Base-by-base conservation (phyloP, 2,113 vertebrate species). In the Eurypyga helias region DNA sequence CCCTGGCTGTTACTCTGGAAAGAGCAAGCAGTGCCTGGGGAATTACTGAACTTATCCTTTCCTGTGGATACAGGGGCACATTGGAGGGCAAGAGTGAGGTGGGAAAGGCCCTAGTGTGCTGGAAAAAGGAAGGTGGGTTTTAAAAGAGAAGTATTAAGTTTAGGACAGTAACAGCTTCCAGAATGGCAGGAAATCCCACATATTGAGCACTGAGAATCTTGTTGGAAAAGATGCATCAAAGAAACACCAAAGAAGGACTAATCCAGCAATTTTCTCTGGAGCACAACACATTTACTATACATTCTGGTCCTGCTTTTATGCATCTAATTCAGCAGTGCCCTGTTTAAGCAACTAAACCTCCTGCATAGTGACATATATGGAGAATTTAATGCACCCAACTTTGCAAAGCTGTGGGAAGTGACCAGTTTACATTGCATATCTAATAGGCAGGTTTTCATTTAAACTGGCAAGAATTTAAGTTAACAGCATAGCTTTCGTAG, bases 21-120 rank as follows among this genome's bases (percentile, higher is more conserved):
- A 71, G 76, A 95, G 85, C 82, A 93, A 86, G 20, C 34, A 66
- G 45, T 41, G 55, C 75, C 93, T 90, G 67, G 33, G 71, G 85
- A 83, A 28, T 20, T 16, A 9, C 15, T 54, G 71, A 90, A 46
- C 26, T 86, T 58, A 17, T 17, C 58, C 58, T 58, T 55, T 49
- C 54, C 76, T 55, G 28, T 2, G n/a, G 78, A 38, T 41, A 25
- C 1, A 2, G 60, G 33, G 41, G 17, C 45, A 76, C 4, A 6
- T 10, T 70, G 81, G 45, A 80, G 85, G 33, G 46, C 41, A 92
- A 25, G 9, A 10, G 21, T 6, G 49, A 62, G 54, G 17, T 55
- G 26, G 36, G 34, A 71, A 18, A 70, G 24, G 33, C 23, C 26
- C 26, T 26, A 33, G 5, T 13, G 0, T 5, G 11, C 31, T 46